phyloP scores from a whole-genome alignment of 2,113 vertebrate genomes.

The Alligator mississippiensis region DNA sequence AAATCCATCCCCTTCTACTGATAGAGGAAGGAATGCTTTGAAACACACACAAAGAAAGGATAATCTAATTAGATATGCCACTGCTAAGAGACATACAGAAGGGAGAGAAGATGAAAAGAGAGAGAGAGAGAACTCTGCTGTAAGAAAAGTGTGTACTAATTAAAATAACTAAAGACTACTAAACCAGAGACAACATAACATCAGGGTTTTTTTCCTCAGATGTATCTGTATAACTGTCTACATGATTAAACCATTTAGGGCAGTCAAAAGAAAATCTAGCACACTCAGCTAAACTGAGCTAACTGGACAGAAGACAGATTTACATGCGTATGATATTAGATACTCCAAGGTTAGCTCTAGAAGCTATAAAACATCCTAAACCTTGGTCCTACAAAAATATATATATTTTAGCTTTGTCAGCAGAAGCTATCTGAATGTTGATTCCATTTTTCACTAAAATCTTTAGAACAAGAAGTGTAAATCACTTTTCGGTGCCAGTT shows the following conservation, averaged over 20 bases:
- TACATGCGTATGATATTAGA: neutral
- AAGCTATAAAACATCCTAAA: slow-evolving; percentile 13
- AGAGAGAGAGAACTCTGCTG: neutral
- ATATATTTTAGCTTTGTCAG: neutral
- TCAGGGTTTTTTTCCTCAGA: neutral
- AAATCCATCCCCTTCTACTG: slow-evolving; percentile 29
- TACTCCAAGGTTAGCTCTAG: neutral
- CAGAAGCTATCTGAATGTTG: neutral
- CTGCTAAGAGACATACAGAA: neutral
- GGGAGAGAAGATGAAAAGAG: accelerated
- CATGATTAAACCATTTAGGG: neutral
- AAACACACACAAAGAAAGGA: slow-evolving; percentile 34
- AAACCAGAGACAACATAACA: neutral
- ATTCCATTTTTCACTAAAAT: slow-evolving; percentile 13
- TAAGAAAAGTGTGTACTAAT: slow-evolving; percentile 41
- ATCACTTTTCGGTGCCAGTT: neutral
- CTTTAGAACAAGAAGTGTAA: neutral
- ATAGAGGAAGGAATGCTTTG: slow-evolving; percentile 62
- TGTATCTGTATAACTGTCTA: accelerated
- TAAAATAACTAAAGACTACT: slow-evolving; percentile 51
- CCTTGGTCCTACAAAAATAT: neutral
- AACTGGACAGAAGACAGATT: neutral
- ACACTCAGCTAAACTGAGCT: neutral
- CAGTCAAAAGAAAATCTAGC: slow-evolving; percentile 14
- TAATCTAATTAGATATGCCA: slow-evolving; percentile 64